These are phyloP conservation scores for Eupithecia subfuscata DNA, from an alignment of 2,888 invertebrate genomes.

Conservation along the genomic window DNA sequence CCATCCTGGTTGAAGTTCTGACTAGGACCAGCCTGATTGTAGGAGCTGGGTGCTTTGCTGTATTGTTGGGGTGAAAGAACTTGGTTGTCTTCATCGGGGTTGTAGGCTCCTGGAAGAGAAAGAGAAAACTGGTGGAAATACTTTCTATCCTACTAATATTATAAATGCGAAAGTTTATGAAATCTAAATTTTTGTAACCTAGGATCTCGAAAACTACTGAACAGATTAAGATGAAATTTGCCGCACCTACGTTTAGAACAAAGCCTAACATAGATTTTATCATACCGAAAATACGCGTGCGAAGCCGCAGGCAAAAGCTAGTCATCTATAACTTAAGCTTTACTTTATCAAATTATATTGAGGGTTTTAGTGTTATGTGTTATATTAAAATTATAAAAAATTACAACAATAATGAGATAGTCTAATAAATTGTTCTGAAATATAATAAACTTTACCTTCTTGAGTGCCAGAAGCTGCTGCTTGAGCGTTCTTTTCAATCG, in stretches of 20 bases:
- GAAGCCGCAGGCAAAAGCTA: no score
- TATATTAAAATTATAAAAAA: no score
- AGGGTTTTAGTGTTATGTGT: neutral
- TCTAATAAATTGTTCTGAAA: neutral
- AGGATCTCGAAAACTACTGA: no score
- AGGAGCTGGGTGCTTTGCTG: slow-evolving; percentile 40
- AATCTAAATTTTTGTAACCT: no score
- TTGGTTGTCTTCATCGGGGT: slow-evolving; percentile 68
- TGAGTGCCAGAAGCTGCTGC: slow-evolving; percentile 78
- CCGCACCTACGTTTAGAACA: no score
- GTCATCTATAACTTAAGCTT: neutral
- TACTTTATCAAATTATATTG: neutral
- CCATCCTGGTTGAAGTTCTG: slow-evolving; percentile 32
- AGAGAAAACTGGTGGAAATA: neutral
- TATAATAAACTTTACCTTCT: slow-evolving; percentile 63
- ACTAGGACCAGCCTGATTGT: slow-evolving; percentile 34
- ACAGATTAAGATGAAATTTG: no score
- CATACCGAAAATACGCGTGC: no score
- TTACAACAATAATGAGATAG: neutral
- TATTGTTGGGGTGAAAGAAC: slow-evolving; percentile 50
- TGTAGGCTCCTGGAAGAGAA: slow-evolving; percentile 71
- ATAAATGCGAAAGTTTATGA: no score
- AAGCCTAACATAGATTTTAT: no score
- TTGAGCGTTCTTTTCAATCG: slow-evolving; percentile 72
- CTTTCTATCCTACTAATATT: no score